Conservation (phyloP, 2,888 invertebrate genomes). For the Gonocerus acuteangulatus region DNA sequence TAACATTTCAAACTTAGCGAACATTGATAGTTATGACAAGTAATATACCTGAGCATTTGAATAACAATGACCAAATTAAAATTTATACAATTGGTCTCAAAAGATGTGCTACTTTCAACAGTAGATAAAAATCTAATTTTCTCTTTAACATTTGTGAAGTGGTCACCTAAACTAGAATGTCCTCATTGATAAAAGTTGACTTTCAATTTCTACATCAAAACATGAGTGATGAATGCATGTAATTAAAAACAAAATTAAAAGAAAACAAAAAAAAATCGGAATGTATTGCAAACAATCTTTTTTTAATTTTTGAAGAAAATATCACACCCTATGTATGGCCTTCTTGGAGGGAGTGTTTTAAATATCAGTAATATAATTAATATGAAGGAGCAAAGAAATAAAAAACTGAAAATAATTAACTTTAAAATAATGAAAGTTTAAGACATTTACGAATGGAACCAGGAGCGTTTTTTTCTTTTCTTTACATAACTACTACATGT, state of each 20-base stretch:
- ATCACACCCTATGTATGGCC: constrained; percentile 15
- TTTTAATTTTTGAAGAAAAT: constrained; percentile 15
- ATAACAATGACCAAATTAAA: constrained; percentile 32
- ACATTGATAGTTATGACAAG: constrained; percentile 27
- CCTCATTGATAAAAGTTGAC: background rate
- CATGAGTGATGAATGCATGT: background rate
- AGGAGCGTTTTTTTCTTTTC: background rate
- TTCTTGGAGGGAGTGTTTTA: constrained; percentile 16
- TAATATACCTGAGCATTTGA: constrained; percentile 34
- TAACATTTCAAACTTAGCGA: constrained; percentile 27
- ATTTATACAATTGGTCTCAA: constrained; percentile 33
- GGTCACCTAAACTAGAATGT: constrained; percentile 12
- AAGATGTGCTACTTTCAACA: constrained; percentile 25
- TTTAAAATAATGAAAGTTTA: background rate
- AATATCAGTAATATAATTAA: background rate
- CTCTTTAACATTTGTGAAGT: constrained; percentile 14
- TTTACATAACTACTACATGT: constrained; percentile 13
- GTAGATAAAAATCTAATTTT: constrained; percentile 16
- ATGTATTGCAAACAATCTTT: background rate
- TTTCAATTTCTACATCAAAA: constrained; percentile 1
- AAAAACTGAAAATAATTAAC: too few species aligned
- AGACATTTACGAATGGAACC: background rate
- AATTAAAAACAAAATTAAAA: constrained; percentile 1
- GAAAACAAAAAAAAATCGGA: background rate
- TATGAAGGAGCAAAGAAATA: too few species aligned